Base-by-base conservation (phyloP, 2,888 invertebrate genomes). In the Napeogenes sylphis region DNA sequence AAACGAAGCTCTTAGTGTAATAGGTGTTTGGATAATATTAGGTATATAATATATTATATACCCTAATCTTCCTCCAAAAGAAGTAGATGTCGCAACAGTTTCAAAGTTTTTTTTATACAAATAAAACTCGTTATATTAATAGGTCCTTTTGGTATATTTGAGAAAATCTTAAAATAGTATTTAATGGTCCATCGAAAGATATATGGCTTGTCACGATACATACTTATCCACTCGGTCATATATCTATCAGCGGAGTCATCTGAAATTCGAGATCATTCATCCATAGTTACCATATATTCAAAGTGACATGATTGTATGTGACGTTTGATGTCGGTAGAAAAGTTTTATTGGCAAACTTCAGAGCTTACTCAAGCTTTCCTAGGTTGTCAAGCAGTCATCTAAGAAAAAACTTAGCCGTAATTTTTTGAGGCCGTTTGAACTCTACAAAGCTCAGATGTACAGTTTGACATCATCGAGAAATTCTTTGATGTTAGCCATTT, bases 261-360 rank as follows among this genome's bases (percentile, higher is more conserved):
- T 55, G 51, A 59, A 61, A 54, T 62, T 57, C 47, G 46, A 38
- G 56, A 64, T 66, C 59, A 59, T 55, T 64, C 57, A 45, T 53
- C 14, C 45, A 56, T 51, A 59, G 57, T 21, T 21, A 45, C 12
- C 35, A 47, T 38, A 59, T 54, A 57, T 58, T 47, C 42, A 30
- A 45, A 54, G 33, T 32, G 14, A 59, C 42, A 30, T 59, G 55
- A 58, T 58, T 56, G 51, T 53, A 51, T 65, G 56, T 61, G 61
- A 66, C 57, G 47, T 59, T 61, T 54, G 53, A 63, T 61, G 55
- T 57, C 57, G 47, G 47, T 35, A 55, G 12, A 59, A 59, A 64
- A 66, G 64, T 66, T 66, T 64, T 64, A 64, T 64, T 64, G 55
- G 61, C 13, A 62, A 66, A 66, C 61, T 66, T 64, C 55, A 30